Evolutionary conservation across 2,888 invertebrate species (phyloP).

Genomic region (Lithophane ornitopus): DNA sequence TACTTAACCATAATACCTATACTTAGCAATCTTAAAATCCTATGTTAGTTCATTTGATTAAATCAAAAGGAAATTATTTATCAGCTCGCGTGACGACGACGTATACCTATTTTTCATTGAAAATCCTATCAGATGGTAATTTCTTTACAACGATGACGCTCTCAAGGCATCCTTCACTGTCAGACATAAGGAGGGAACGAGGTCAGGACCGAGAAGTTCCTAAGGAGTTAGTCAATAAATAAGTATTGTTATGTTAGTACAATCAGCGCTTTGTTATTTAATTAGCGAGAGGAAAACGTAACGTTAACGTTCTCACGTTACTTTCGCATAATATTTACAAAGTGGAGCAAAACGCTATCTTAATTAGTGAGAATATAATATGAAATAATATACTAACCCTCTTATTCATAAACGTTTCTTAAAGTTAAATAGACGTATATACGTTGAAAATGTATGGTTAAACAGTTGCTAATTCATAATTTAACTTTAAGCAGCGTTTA

Average conservation of each 20-base stretch:
- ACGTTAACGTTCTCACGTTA: slow-evolving; percentile 37
- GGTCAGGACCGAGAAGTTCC: slow-evolving; percentile 44
- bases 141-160: slow-evolving; percentile 14
- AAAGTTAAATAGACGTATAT: too few relatives aligned
- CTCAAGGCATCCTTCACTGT: slow-evolving; percentile 53
- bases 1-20: not conserved
- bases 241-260: slow-evolving; percentile 19
- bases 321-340: slow-evolving; percentile 23
- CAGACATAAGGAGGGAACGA: slow-evolving; percentile 42
- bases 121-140: slow-evolving; percentile 20
- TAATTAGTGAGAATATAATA: slow-evolving; percentile 10
- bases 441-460: too few relatives aligned
- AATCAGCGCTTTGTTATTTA: slow-evolving; percentile 44
- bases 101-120: slow-evolving; percentile 34
- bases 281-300: slow-evolving; percentile 34
- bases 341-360: slow-evolving; percentile 5
- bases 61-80: slow-evolving; percentile 12
- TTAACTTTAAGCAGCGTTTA: too few relatives aligned
- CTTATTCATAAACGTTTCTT: too few relatives aligned
- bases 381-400: too few relatives aligned
- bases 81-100: slow-evolving; percentile 34
- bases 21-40: too few relatives aligned
- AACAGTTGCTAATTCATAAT: too few relatives aligned
- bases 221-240: slow-evolving; percentile 19
- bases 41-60: not conserved